A percentile compares a stretch with the other conserved stretches of the same genome.
Evolutionary conservation across 2,113 vertebrate species (phyloP).

Genomic region (Syngnathoides biaculeatus): DNA sequence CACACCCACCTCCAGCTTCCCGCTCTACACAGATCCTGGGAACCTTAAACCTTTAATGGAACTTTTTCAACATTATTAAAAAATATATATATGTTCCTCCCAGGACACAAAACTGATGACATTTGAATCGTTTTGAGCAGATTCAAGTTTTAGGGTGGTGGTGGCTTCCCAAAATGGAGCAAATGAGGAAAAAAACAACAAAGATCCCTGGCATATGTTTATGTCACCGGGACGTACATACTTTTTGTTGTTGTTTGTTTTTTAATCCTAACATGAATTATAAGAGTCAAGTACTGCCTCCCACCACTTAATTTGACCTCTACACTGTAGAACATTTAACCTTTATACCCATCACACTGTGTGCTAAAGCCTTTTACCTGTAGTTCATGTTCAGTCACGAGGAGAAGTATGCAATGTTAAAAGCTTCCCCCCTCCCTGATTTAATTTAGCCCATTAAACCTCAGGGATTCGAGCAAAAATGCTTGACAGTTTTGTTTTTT

Average conservation of each 20-base stretch:
- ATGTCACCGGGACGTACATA: background rate
- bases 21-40: conserved; percentile 66
- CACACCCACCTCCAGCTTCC: conserved; percentile 58
- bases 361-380: background rate
- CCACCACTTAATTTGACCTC: background rate
- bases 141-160: conserved; percentile 58
- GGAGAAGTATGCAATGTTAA: background rate
- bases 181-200: conserved; percentile 59
- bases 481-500: background rate
- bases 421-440: background rate
- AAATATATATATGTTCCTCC: too few species aligned
- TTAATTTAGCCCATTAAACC: background rate
- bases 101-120: conserved; percentile 74
- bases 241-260: too few species aligned
- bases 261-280: too few species aligned
- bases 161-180: conserved; percentile 47
- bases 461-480: background rate
- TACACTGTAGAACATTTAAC: background rate
- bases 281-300: background rate
- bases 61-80: conserved; percentile 40
- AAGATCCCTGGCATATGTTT: conserved; percentile 42
- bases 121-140: conserved; percentile 73
- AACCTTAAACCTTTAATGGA: conserved; percentile 79
- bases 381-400: background rate
- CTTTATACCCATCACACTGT: background rate